phyloP scores from a whole-genome alignment of 2,113 vertebrate species.

The Alectura lathami region DNA sequence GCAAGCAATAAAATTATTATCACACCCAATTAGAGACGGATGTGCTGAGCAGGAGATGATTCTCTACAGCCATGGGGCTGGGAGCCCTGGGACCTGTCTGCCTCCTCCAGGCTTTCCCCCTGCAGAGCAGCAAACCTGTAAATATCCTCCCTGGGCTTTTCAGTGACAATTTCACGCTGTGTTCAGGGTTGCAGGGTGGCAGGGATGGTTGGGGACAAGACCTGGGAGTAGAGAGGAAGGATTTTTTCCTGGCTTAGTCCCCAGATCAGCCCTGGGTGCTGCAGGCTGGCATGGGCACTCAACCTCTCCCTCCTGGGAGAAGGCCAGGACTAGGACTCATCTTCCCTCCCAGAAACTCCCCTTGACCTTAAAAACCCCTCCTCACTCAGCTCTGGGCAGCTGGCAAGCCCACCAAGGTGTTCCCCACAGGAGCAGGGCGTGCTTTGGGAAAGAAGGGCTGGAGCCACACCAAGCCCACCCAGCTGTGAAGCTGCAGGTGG shows the following conservation, averaged over 20 bases:
- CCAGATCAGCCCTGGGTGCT: background rate
- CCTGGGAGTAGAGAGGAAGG: background rate
- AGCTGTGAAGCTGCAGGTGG: fast-evolving
- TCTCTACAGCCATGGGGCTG: background rate
- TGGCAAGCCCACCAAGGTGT: background rate
- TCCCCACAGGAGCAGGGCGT: background rate
- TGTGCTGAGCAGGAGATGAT: background rate
- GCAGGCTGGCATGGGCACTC: background rate
- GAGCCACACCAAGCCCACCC: background rate
- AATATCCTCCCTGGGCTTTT: background rate
- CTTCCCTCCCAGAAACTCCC: background rate
- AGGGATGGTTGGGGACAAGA: background rate
- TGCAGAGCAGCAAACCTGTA: background rate
- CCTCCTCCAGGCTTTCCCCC: background rate
- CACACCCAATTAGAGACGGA: conserved; percentile 36
- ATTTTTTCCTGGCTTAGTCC: background rate
- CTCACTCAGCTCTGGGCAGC: background rate
- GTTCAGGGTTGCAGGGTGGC: background rate
- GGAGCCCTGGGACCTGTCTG: fast-evolving
- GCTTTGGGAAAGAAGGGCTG: background rate
- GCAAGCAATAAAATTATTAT: conserved; percentile 51
- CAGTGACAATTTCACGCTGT: background rate
- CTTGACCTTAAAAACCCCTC: background rate
- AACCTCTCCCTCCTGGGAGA: background rate
- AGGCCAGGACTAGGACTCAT: background rate